Conservation (phyloP, 2,797 vertebrate genomes). For the Girardinus metallicus region DNA sequence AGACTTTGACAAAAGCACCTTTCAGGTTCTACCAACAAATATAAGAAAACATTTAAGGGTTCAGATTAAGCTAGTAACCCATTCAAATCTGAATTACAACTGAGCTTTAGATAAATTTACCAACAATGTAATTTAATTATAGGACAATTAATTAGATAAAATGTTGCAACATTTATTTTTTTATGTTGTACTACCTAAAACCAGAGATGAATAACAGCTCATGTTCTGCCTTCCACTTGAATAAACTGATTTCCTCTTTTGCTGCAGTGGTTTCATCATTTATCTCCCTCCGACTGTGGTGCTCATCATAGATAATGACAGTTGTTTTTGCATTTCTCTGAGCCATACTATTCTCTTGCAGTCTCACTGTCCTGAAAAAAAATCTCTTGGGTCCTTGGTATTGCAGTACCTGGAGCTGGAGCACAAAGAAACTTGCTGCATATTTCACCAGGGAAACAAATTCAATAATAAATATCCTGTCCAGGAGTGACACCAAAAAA, state of each 20-base stretch:
- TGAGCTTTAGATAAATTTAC: background rate
- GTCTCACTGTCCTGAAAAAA: conserved; percentile 2
- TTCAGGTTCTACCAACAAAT: background rate
- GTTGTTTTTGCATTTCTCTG: conserved; percentile 27
- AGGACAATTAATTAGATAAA: background rate
- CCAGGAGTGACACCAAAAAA: no score
- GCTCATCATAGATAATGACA: conserved; percentile 23
- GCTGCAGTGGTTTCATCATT: conserved; percentile 35
- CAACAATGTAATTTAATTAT: background rate
- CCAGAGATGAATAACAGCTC: conserved; percentile 43
- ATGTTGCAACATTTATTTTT: background rate
- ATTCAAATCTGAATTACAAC: conserved; percentile 26
- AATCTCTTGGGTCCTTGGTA: background rate
- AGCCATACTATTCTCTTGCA: conserved; percentile 2
- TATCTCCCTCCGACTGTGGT: conserved; percentile 15
- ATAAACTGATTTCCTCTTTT: conserved; percentile 24
- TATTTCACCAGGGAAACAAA: background rate
- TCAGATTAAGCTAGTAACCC: background rate
- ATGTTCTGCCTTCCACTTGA: conserved; percentile 30
- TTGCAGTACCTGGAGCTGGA: background rate
- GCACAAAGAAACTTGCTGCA: conserved; percentile 3
- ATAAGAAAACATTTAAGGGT: background rate
- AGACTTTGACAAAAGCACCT: conserved; percentile 12
- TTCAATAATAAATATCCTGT: background rate
- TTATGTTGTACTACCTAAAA: conserved; percentile 25